Base-by-base conservation (phyloP, 2,888 invertebrate species). In the Amblyjoppa proteus region DNA sequence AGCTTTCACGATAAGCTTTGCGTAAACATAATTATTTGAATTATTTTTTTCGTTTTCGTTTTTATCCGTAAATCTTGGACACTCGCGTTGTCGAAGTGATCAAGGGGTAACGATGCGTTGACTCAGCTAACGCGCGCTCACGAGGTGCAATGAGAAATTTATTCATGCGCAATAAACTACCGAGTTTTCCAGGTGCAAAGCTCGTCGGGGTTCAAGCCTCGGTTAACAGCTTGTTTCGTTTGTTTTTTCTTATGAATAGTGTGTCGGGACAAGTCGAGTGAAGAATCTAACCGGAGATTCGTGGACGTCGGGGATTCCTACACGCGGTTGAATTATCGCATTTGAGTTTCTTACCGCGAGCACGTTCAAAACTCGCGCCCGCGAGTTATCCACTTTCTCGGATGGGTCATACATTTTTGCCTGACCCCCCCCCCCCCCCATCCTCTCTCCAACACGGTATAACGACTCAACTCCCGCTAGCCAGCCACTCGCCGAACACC, bases 401-500 rank as follows among this genome's bases (percentile, higher is more conserved):
- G 79, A 82, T 64, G 81, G 83, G 83, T 83, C 83, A 80, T 74
- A 74, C 53, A 73, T 81, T 81, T 81, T 83, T 84, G 16, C 75
- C 78, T 70, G 81, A 84, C 41, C 41, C 41, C 20, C 73, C 71
- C 76, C 82, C 41, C 41, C 41, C 20, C 73, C 71, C 76, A 81
- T 81, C 76, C 81, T 80, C 77, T 34, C n/a, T 56, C 56, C 41
- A 11, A 31, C 49, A 79, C 69, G 75, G 68, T 61, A 69, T 73
- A 77, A 71, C 71, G 79, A 79, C 68, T 74, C 2, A 51, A 79
- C 69, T 61, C 74, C 38, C n/a, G 56, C 7, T 38, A 41, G 68
- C 45, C 38, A 13, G 38, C 25, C 51, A 28, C 58, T 79, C 79
- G 58, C 56, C 34, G 38, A 74, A 20, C 69, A 71, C 64, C 53